A percentile compares a stretch with the other conserved stretches of the same genome.
Conservation (phyloP, 2,797 vertebrate genomes). For the Clarias fuscus region DNA sequence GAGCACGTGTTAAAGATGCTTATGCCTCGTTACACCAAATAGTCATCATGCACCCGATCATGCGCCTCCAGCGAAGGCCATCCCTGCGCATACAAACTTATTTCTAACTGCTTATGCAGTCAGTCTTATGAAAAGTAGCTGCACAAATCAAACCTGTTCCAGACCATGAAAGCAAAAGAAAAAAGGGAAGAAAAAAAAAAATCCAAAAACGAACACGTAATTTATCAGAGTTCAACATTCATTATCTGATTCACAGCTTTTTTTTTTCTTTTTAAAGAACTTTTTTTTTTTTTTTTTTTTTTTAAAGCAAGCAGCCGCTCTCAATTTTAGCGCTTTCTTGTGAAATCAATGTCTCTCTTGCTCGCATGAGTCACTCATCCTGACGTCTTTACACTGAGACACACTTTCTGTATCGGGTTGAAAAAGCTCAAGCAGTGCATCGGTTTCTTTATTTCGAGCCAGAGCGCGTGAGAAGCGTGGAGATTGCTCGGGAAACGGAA, state of each 20-base stretch:
- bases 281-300: neutral
- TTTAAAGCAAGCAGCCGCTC: neutral
- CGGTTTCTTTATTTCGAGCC: constrained; percentile 36
- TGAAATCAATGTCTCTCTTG: constrained; percentile 46
- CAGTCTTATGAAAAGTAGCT: neutral
- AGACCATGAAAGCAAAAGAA: neutral
- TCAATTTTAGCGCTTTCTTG: constrained; percentile 13
- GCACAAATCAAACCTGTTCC: constrained; percentile 13
- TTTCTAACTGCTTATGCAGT: neutral
- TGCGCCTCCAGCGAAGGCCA: neutral
- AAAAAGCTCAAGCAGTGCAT: constrained; percentile 32
- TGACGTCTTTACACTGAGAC: constrained; percentile 42
- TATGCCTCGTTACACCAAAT: neutral
- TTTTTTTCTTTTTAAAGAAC: neutral
- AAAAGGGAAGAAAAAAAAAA: neutral
- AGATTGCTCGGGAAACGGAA: constrained; percentile 27
- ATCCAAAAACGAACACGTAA: neutral
- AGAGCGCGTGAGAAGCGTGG: constrained; percentile 11
- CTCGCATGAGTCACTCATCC: constrained; percentile 43
- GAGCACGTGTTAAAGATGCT: neutral
- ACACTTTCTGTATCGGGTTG: constrained; percentile 19
- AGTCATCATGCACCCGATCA: neutral
- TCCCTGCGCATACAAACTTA: neutral
- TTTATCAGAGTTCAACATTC: constrained; percentile 8
- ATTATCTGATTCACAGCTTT: constrained; percentile 38